Evolutionary conservation across 2,113 vertebrate genomes (phyloP).

Genomic region (Bolborhynchus lineola): DNA sequence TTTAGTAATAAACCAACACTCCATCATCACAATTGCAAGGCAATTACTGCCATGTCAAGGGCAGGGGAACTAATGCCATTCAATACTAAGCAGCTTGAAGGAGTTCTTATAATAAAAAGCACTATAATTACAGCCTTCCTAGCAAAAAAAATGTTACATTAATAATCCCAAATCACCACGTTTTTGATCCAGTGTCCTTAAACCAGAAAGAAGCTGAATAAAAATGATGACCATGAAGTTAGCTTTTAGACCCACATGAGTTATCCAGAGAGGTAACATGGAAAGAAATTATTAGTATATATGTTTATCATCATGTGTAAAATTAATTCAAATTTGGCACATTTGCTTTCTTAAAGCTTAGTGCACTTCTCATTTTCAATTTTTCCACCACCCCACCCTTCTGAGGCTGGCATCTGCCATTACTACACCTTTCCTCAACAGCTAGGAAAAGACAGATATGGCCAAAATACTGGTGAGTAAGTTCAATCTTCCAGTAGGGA

Average conservation of each 20-base stretch:
- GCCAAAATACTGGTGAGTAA: background rate
- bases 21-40: background rate
- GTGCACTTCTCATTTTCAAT: background rate
- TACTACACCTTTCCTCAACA: background rate
- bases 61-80: background rate
- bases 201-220: background rate
- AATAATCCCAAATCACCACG: background rate
- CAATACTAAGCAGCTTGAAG: background rate
- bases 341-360: background rate
- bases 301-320: background rate
- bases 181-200: background rate
- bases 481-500: background rate
- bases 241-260: background rate
- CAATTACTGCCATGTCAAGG: background rate
- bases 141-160: background rate
- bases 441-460: background rate
- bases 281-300: background rate
- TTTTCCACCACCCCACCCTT: background rate
- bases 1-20: background rate
- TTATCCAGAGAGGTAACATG: background rate
- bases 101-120: background rate
- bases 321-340: background rate
- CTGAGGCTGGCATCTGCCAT: background rate
- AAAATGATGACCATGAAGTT: background rate
- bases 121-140: background rate